phyloP scores from a whole-genome alignment of 2,113 vertebrate genomes.

The Gallinago media region DNA sequence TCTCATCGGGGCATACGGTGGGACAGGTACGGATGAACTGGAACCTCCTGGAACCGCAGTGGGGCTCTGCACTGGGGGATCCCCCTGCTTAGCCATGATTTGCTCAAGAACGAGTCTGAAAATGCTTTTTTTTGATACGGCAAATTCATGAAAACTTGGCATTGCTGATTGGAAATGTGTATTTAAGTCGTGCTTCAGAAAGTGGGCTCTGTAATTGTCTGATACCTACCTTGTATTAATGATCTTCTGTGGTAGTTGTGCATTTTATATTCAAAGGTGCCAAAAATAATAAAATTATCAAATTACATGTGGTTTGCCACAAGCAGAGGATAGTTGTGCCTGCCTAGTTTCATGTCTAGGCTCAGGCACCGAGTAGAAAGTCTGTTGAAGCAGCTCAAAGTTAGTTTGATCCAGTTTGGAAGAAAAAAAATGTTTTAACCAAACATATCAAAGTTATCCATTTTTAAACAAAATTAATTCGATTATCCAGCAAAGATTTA shows the following conservation, averaged over 20 bases:
- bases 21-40: neutral
- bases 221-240: neutral
- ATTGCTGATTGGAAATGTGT: neutral
- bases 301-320: neutral
- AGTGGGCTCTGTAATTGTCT: neutral
- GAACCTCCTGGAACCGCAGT: neutral
- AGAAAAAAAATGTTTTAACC: neutral
- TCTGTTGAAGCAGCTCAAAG: neutral
- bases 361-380: neutral
- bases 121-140: neutral
- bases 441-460: fast-evolving
- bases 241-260: neutral
- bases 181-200: neutral
- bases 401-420: neutral
- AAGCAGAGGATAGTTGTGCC: neutral
- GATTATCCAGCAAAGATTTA: neutral
- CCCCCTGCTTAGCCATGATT: neutral
- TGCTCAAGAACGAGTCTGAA: neutral
- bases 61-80: neutral
- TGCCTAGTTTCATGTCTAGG: fast-evolving
- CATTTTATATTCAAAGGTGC: neutral
- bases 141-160: neutral
- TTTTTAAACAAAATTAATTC: neutral
- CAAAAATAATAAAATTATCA: neutral
- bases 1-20: too few relatives aligned